Percentiles rank a stretch among this genome's conserved stretches.
phyloP scores from a whole-genome alignment of 2,888 invertebrate species.

The Agriotes lineatus region DNA sequence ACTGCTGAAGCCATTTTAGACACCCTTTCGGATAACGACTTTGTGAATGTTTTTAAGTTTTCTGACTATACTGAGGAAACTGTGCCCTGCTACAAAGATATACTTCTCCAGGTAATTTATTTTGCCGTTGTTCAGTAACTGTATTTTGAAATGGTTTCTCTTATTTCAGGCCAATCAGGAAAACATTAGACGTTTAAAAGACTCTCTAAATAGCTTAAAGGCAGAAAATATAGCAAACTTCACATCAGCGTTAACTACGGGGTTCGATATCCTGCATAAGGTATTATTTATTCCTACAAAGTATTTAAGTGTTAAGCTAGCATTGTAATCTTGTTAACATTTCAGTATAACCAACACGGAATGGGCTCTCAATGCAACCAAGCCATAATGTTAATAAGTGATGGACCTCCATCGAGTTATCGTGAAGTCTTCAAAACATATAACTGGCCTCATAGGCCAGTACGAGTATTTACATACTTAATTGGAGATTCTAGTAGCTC shows the following conservation, averaged over 20 bases:
- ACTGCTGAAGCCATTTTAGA: slow-evolving; percentile 92
- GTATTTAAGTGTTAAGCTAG: neutral
- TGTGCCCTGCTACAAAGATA: slow-evolving; percentile 91
- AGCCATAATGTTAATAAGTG: slow-evolving; percentile 97
- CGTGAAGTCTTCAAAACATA: slow-evolving; percentile 77
- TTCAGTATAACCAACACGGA: slow-evolving; percentile 83
- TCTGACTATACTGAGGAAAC: slow-evolving; percentile 86
- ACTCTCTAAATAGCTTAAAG: slow-evolving; percentile 79
- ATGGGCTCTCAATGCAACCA: slow-evolving; percentile 96
- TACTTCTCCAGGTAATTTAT: slow-evolving; percentile 83
- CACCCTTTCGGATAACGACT: slow-evolving; percentile 96
- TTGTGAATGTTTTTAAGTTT: slow-evolving; percentile 94
- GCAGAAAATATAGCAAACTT: slow-evolving; percentile 90
- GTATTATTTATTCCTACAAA: slow-evolving; percentile 66
- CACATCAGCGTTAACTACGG: slow-evolving; percentile 90
- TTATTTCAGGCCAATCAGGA: slow-evolving; percentile 84
- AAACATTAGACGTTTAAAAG: slow-evolving; percentile 84
- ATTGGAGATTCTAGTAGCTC: slow-evolving; percentile 93
- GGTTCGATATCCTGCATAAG: slow-evolving; percentile 91
- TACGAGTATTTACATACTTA: slow-evolving; percentile 95
- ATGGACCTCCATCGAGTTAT: slow-evolving; percentile 84
- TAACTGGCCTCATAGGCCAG: slow-evolving; percentile 95
- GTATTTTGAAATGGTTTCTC: too few species aligned
- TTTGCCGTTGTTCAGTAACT: too few species aligned
- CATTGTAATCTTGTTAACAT: slow-evolving; percentile 35